phyloP scores from a whole-genome alignment of 1,140 invertebrate genomes.

The Euura lappo region DNA sequence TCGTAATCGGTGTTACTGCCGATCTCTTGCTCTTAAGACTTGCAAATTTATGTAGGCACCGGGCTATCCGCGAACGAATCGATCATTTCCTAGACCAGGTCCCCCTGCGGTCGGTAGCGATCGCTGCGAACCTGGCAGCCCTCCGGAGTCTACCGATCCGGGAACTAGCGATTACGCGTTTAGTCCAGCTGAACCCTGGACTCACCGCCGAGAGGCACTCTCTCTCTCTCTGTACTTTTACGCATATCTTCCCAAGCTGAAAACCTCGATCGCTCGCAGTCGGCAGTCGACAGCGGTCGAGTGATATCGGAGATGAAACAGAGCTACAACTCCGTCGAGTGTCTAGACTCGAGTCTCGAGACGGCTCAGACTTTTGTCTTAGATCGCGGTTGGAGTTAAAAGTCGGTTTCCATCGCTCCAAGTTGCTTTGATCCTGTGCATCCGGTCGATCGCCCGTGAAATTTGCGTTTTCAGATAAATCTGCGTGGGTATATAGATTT shows the following conservation, averaged over 20 bases:
- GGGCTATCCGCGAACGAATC: slow-evolving; percentile 25
- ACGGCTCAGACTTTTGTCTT: not conserved
- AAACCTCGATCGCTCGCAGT: too few species aligned
- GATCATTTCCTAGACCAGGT: slow-evolving; percentile 20
- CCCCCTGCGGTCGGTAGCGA: not conserved
- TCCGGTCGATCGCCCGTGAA: not conserved
- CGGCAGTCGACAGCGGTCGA: too few species aligned
- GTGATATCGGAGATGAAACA: not conserved
- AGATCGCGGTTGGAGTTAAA: not conserved
- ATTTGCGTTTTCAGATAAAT: too few species aligned
- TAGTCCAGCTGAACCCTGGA: too few species aligned
- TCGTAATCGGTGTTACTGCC: too few species aligned
- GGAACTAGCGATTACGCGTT: too few species aligned
- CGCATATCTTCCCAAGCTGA: too few species aligned
- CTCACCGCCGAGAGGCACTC: too few species aligned
- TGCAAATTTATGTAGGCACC: slow-evolving; percentile 16
- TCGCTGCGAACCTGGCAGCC: not conserved
- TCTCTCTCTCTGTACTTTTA: not conserved
- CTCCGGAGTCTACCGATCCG: too few species aligned
- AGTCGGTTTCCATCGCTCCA: not conserved
- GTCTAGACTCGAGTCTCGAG: not conserved
- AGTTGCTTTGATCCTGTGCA: not conserved
- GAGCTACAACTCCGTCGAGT: not conserved
- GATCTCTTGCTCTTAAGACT: slow-evolving; percentile 9
- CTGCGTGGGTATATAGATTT: slow-evolving; percentile 31